Evolutionary conservation across 2,888 invertebrate species (phyloP).

Genomic region (Cataglyphis albicans): DNA sequence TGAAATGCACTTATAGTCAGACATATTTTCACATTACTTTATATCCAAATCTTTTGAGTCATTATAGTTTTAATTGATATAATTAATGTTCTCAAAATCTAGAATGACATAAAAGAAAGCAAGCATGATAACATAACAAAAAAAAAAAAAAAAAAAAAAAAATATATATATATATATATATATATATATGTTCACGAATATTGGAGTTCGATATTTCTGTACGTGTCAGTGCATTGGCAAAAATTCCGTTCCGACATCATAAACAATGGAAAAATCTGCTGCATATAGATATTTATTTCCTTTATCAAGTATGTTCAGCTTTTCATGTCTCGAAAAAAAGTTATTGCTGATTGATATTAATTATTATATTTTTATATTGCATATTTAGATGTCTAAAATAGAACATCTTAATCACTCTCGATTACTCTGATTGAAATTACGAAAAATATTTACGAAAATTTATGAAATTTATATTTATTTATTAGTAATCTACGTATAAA

Average conservation of each 20-base stretch:
- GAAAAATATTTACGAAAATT: neutral
- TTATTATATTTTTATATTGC: neutral
- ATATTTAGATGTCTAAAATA: neutral
- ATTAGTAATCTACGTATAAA: neutral
- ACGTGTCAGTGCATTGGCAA: conserved; percentile 7
- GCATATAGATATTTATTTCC: conserved; percentile 5
- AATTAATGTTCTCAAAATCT: conserved; percentile 12
- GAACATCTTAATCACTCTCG: neutral
- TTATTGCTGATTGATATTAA: neutral
- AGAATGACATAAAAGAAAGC: conserved; percentile 6
- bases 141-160: too few relatives aligned
- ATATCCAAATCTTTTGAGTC: neutral
- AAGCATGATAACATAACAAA: neutral
- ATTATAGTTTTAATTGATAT: neutral
- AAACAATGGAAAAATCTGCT: conserved; percentile 33
- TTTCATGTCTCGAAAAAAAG: neutral
- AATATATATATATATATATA: neutral
- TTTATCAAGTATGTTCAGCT: neutral
- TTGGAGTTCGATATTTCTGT: conserved; percentile 37
- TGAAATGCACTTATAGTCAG: neutral
- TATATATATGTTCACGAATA: neutral
- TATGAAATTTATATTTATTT: too few relatives aligned
- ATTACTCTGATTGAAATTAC: neutral
- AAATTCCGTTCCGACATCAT: conserved; percentile 29
- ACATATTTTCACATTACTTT: neutral